Evolutionary conservation across 2,113 vertebrate genomes (phyloP).

Genomic region (Chrysochloris asiatica): DNA sequence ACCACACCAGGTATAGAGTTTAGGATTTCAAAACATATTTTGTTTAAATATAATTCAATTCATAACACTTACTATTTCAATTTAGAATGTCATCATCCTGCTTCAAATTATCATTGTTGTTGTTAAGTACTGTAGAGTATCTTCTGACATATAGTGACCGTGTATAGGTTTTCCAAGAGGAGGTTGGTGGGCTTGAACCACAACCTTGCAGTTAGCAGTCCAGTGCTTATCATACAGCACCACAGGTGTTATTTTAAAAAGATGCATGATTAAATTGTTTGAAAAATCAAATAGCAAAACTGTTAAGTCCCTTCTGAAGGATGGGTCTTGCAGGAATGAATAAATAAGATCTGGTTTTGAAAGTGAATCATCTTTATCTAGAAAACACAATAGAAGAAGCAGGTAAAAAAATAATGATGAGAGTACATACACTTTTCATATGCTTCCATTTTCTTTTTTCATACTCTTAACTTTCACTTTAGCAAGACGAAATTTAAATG

Average conservation of each 20-base stretch:
- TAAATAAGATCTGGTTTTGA: background rate
- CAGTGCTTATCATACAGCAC: too few relatives aligned
- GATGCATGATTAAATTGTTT: too few relatives aligned
- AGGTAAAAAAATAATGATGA: background rate
- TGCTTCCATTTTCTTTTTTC: background rate
- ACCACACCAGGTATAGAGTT: too few relatives aligned
- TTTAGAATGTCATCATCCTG: slow-evolving; percentile 42
- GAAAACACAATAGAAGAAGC: background rate
- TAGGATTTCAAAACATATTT: background rate
- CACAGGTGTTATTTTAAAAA: too few relatives aligned
- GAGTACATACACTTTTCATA: background rate
- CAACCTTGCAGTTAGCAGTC: too few relatives aligned
- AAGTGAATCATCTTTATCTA: slow-evolving; percentile 35
- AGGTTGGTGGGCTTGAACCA: too few relatives aligned
- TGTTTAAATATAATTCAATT: background rate
- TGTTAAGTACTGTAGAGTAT: too few relatives aligned
- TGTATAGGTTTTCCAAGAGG: too few relatives aligned
- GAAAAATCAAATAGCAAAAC: slow-evolving; percentile 13
- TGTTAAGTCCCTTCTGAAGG: background rate
- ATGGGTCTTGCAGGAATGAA: background rate
- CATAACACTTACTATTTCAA: background rate
- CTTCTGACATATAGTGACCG: too few relatives aligned
- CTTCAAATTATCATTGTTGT: background rate
- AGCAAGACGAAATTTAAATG: slow-evolving; percentile 7
- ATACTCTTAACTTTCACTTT: slow-evolving; percentile 29